Evolutionary conservation across 2,113 vertebrate species (phyloP).

Genomic region (Coracopsis vasa): DNA sequence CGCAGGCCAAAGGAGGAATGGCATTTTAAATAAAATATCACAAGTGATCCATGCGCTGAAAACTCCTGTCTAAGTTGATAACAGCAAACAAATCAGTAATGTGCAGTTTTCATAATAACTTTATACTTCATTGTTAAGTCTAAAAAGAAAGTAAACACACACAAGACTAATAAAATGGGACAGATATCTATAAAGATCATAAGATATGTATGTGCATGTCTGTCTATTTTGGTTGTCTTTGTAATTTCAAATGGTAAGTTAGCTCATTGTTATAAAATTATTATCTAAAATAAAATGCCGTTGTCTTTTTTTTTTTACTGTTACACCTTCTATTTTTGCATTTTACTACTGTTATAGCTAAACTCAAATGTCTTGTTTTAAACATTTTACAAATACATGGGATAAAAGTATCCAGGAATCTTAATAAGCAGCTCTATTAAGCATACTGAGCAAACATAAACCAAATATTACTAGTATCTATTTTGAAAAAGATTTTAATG

Average conservation of each 20-base stretch:
- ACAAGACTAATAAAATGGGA: not conserved
- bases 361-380: not conserved
- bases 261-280: not conserved
- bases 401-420: not conserved
- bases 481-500: not conserved
- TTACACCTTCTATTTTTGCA: not conserved
- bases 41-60: rapidly evolving
- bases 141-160: not conserved
- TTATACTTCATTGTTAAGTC: not conserved
- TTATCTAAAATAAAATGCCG: not conserved
- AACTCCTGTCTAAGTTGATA: not conserved
- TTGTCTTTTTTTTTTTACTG: not conserved
- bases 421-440: not conserved
- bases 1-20: not conserved
- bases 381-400: not conserved
- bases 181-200: not conserved
- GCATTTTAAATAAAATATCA: not conserved
- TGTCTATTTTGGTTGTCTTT: not conserved
- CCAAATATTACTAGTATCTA: not conserved
- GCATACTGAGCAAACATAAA: not conserved
- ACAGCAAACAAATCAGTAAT: not conserved
- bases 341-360: not conserved
- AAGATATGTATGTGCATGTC: not conserved
- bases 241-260: not conserved
- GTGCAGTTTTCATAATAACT: not conserved